Evolutionary conservation across 2,888 invertebrate genomes (phyloP).

Genomic region (Xestia sexstrigata): DNA sequence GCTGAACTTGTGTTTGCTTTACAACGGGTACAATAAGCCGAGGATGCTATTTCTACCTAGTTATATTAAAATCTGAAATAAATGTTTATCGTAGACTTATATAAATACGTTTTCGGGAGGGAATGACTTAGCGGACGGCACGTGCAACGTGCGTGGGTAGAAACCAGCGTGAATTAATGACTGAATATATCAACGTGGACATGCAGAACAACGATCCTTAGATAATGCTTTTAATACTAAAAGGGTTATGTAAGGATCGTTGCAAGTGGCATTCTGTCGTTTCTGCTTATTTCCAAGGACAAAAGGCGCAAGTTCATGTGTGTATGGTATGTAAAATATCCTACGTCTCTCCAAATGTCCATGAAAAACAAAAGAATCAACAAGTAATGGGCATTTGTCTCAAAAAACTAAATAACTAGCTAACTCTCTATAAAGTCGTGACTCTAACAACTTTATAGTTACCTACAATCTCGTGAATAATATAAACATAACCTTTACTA

Average conservation of each 20-base stretch:
- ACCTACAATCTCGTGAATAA: slow-evolving; percentile 1
- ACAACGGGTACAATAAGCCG: not conserved
- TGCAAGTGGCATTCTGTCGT: not conserved
- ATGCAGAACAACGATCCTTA: too few species aligned
- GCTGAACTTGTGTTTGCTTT: slow-evolving; percentile 20
- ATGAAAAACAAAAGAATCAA: not conserved
- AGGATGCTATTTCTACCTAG: not conserved
- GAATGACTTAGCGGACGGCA: not conserved
- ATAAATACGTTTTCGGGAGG: not conserved
- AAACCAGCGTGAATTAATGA: not conserved
- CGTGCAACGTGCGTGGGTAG: not conserved
- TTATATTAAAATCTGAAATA: not conserved
- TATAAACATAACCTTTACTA: slow-evolving; percentile 20
- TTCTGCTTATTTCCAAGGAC: not conserved
- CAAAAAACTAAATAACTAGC: too few species aligned
- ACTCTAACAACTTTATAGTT: not conserved
- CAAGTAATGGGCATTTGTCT: too few species aligned
- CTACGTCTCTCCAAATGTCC: not conserved
- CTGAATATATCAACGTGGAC: not conserved
- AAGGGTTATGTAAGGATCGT: not conserved
- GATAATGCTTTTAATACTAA: too few species aligned
- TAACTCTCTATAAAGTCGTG: too few species aligned
- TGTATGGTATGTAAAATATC: not conserved
- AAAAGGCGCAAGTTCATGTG: not conserved
- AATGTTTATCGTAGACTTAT: not conserved